A percentile compares a stretch with the other conserved stretches of the same genome.
Conservation (phyloP, 2,888 invertebrate species). For the Mellilla xanthometata region DNA sequence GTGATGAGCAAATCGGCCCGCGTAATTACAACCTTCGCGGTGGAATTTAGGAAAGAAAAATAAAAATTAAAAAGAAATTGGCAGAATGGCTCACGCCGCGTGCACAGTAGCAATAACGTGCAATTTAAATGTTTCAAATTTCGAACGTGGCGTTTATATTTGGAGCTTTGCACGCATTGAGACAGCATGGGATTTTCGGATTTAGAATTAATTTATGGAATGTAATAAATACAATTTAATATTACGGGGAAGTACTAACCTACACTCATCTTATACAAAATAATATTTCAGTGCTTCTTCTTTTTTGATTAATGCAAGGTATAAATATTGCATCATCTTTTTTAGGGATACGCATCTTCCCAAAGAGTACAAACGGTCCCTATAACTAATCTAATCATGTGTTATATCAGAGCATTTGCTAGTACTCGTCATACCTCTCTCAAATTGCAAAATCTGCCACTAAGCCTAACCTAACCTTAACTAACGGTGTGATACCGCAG, state of each 20-base stretch:
- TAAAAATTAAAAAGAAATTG: slow-evolving; percentile 28
- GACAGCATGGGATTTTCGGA: slow-evolving; percentile 26
- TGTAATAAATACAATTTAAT: neutral
- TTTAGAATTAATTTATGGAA: slow-evolving; percentile 5
- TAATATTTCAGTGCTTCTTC: too few relatives aligned
- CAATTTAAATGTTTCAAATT: slow-evolving; percentile 82
- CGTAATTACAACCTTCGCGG: slow-evolving; percentile 71
- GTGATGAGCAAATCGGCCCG: slow-evolving; percentile 70
- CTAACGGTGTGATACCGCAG: too few relatives aligned
- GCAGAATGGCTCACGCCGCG: slow-evolving; percentile 59
- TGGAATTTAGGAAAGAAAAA: slow-evolving; percentile 53
- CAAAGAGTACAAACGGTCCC: too few relatives aligned
- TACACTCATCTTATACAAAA: too few relatives aligned
- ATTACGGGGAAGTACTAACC: neutral
- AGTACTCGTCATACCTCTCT: too few relatives aligned
- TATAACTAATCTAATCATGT: too few relatives aligned
- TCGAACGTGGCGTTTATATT: slow-evolving; percentile 50
- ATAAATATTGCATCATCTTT: too few relatives aligned
- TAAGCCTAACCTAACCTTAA: too few relatives aligned
- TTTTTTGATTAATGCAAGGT: too few relatives aligned
- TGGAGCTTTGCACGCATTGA: slow-evolving; percentile 28
- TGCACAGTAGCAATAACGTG: slow-evolving; percentile 80
- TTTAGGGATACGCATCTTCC: too few relatives aligned
- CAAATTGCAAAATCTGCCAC: too few relatives aligned
- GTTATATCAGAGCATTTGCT: too few relatives aligned